phyloP scores from a whole-genome alignment of 2,888 invertebrate species.

The Phaonia tiefii region DNA sequence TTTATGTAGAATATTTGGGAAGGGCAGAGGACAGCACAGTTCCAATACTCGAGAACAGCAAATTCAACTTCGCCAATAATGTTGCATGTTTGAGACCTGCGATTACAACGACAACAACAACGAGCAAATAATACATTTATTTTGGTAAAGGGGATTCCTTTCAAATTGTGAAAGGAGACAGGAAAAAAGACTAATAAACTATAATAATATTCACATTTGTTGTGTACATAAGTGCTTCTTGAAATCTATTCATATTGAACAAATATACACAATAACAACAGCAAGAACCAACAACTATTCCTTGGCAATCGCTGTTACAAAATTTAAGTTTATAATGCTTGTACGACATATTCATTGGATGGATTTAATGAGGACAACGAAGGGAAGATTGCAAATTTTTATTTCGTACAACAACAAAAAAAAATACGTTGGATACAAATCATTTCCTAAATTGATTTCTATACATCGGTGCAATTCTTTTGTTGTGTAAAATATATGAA shows the following conservation, averaged over 20 bases:
- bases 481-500: no score
- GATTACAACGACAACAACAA: constrained; percentile 41
- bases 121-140: constrained; percentile 7
- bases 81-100: constrained; percentile 3
- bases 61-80: constrained; percentile 19
- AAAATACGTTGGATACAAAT: no score
- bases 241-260: constrained; percentile 71
- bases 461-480: no score
- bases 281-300: constrained; percentile 24
- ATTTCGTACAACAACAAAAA: no score
- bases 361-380: no score
- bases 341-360: no score
- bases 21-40: background rate
- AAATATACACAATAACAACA: background rate
- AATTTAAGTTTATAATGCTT: background rate
- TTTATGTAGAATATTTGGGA: constrained; percentile 21
- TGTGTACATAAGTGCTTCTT: constrained; percentile 76
- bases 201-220: constrained; percentile 77
- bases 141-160: constrained; percentile 17
- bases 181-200: constrained; percentile 67
- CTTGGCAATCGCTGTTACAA: constrained; percentile 18
- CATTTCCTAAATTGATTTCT: no score
- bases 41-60: constrained; percentile 23
- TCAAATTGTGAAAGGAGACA: background rate
- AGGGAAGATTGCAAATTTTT: no score